Conservation (phyloP, 2,888 invertebrate species). For the Caenorhabditis sp. region DNA sequence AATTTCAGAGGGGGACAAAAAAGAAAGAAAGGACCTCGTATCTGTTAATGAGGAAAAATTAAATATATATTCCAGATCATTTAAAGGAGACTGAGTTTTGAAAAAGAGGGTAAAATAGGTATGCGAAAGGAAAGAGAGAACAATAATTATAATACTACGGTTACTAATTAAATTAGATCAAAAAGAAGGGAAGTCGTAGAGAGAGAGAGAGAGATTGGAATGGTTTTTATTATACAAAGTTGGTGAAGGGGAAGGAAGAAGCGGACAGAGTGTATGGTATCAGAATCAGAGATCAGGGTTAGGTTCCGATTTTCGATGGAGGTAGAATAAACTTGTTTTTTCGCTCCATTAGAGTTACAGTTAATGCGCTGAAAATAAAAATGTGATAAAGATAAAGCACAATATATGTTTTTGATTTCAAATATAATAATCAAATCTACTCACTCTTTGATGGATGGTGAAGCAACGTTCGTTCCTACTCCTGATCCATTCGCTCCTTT, state of each 20-base stretch:
- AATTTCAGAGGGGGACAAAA: background rate
- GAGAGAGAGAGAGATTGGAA: background rate
- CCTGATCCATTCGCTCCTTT: background rate
- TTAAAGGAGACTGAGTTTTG: constrained; percentile 40
- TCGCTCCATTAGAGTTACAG: constrained; percentile 41
- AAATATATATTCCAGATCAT: constrained; percentile 27
- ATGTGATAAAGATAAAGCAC: background rate
- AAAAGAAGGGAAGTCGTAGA: background rate
- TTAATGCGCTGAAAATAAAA: constrained; percentile 28
- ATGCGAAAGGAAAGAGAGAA: background rate
- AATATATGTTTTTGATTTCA: background rate
- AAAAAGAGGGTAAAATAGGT: constrained; percentile 15
- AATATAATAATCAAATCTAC: too few relatives aligned
- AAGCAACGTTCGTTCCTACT: background rate
- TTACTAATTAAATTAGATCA: background rate
- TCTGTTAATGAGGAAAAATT: constrained; percentile 36
- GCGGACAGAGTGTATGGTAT: constrained; percentile 9
- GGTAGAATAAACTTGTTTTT: constrained; percentile 31
- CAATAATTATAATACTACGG: too few relatives aligned
- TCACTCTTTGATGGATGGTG: constrained; percentile 49
- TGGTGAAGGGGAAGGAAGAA: constrained; percentile 1
- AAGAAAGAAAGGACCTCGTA: constrained; percentile 33
- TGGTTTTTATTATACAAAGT: background rate
- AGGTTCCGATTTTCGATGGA: constrained; percentile 31
- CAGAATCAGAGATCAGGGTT: background rate